These are phyloP conservation scores for Ptilonorhynchus violaceus DNA, from an alignment of 2,113 vertebrate genomes.

Conservation along the genomic window DNA sequence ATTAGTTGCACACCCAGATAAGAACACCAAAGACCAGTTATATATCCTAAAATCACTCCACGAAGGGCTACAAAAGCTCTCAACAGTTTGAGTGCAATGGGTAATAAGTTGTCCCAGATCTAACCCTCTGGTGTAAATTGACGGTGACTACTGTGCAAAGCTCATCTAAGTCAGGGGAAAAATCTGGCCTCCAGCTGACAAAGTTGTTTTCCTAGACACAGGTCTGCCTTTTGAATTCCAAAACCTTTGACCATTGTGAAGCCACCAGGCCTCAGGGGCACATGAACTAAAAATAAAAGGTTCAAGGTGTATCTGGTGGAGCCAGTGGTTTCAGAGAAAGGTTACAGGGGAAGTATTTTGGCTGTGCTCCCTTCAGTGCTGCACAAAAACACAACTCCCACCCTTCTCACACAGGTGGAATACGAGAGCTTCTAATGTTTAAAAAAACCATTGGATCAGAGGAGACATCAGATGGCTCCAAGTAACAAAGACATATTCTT, in stretches of 20 bases:
- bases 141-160: not conserved
- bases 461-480: not conserved
- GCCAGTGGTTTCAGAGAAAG: not conserved
- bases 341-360: not conserved
- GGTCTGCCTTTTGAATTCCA: not conserved
- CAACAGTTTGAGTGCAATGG: not conserved
- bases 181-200: not conserved
- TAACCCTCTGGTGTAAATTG: not conserved
- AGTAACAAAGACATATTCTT: slow-evolving; percentile 3
- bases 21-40: not conserved
- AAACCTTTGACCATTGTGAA: not conserved
- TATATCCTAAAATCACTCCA: not conserved
- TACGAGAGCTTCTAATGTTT: not conserved
- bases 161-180: not conserved
- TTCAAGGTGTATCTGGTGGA: not conserved
- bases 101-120: not conserved
- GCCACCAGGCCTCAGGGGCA: not conserved
- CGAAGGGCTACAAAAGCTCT: not conserved
- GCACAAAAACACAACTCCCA: not conserved
- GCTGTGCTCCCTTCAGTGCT: not conserved
- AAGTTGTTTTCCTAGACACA: not conserved
- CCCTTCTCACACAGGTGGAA: not conserved
- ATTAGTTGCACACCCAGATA: not conserved
- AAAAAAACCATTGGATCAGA: not conserved
- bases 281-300: not conserved